Base-by-base conservation (phyloP, 2,797 vertebrate species). In the Scolopax bukidnonensis region DNA sequence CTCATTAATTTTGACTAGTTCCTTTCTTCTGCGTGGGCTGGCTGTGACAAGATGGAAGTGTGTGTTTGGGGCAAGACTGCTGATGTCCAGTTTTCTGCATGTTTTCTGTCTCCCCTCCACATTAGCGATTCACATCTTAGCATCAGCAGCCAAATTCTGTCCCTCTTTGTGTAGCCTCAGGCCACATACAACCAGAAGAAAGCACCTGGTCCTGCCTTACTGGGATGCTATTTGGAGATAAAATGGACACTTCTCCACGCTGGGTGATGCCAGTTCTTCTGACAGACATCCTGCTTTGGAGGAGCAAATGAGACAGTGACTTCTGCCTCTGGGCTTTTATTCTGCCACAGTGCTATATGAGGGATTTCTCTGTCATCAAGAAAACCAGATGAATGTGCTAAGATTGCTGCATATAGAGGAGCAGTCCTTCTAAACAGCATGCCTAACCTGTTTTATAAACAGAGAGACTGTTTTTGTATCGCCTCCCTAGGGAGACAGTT, bases 401-500 rank as follows among this genome's bases (percentile, higher is more conserved):
- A 84, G 68, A 21, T 45, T 96, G 69, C 45, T 89, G 81, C 68
- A 50, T 77, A 19, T 57, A 60, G 84, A 86, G 68, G 74, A 84
- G 76, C 64, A 75, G 57, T 86, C 73, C 47, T 89, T 48, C 63
- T 71, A 24, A 84, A 80, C 73, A 89, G 67, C 56, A 21, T 21
- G 79, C 91, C 84, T 90, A 88, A 87, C 86, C 60, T 87, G 76
- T 40, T 91, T 87, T 73, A 77, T 73, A 70, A 96, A 86, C 43
- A 71, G 70, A 73, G 79, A 83, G 80, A 56, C 74, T 80, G 47
- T 40, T 17, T 87, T 95, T 91, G 87, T 88, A 1, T 93, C 14
- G 6, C 54, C 48, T 94, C 89, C 61, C 84, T 59, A 48, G 88
- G 77, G 87, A 95, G 73, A 71, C 81, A 68, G 11, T 92, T 91